Percentiles rank a stretch among this genome's conserved stretches.
phyloP scores from a whole-genome alignment of 2,888 invertebrate genomes.

The Acanthopleura granulata region DNA sequence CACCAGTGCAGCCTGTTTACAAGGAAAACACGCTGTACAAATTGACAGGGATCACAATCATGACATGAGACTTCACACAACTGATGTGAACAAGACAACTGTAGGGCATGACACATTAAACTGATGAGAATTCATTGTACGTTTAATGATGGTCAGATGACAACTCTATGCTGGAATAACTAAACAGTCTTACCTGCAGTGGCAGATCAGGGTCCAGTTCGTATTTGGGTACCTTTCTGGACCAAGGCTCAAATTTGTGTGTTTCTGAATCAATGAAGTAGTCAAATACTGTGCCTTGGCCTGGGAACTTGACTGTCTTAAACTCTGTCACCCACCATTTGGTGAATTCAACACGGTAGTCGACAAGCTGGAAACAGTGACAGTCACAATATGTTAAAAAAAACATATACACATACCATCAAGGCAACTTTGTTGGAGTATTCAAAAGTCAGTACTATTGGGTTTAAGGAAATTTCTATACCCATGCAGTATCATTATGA shows the following conservation, averaged over 20 bases:
- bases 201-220: constrained; percentile 93
- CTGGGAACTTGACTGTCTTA: constrained; percentile 92
- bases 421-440: too few relatives aligned
- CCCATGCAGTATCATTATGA: too few relatives aligned
- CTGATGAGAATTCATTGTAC: too few relatives aligned
- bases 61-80: too few relatives aligned
- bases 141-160: too few relatives aligned
- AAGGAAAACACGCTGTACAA: too few relatives aligned
- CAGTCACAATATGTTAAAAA: constrained; percentile 17
- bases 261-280: constrained; percentile 92
- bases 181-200: constrained; percentile 77
- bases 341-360: constrained; percentile 94
- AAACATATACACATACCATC: too few relatives aligned
- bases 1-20: constrained; percentile 86
- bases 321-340: constrained; percentile 99
- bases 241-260: constrained; percentile 91
- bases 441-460: too few relatives aligned
- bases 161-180: neutral
- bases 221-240: constrained; percentile 89
- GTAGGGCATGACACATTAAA: too few relatives aligned
- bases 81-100: too few relatives aligned
- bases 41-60: too few relatives aligned
- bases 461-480: too few relatives aligned
- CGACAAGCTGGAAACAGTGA: constrained; percentile 77
- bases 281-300: constrained; percentile 93